A percentile compares a stretch with the other conserved stretches of the same genome.
These are phyloP conservation scores for Ispidina picta DNA, from an alignment of 2,797 vertebrate genomes.

Conservation along the genomic window DNA sequence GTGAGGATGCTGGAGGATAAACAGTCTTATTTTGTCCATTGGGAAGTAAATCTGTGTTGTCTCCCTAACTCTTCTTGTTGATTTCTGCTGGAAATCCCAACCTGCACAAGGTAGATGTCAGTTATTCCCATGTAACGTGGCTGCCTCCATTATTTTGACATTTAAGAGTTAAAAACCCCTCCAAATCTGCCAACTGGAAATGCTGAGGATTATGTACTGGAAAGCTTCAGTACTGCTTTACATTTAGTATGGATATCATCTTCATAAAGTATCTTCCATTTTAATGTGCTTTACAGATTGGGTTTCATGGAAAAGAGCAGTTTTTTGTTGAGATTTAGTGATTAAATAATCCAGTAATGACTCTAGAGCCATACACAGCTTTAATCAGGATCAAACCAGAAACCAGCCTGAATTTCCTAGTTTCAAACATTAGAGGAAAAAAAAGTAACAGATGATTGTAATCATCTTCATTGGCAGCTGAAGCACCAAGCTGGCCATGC, in stretches of 20 bases:
- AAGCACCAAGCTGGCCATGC: neutral
- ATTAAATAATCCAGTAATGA: slow-evolving; percentile 35
- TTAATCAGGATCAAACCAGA: slow-evolving; percentile 52
- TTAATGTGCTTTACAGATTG: slow-evolving; percentile 11
- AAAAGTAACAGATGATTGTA: slow-evolving; percentile 1
- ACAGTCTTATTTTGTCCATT: neutral
- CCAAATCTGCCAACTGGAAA: neutral
- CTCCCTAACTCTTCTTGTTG: neutral
- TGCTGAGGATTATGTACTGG: neutral
- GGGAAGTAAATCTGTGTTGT: neutral
- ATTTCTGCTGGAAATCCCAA: neutral
- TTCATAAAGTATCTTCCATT: slow-evolving; percentile 30
- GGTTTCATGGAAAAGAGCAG: neutral
- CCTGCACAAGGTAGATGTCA: neutral
- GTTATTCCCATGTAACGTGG: neutral
- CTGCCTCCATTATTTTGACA: neutral
- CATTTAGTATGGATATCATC: slow-evolving; percentile 39
- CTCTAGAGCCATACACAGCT: neutral
- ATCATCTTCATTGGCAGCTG: slow-evolving; percentile 14
- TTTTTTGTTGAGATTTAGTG: slow-evolving; percentile 22
- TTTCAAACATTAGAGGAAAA: slow-evolving; percentile 13
- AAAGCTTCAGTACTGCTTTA: slow-evolving; percentile 1
- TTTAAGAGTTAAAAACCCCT: neutral
- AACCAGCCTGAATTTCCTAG: slow-evolving; percentile 9
- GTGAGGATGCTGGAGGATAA: neutral